Base-by-base conservation (phyloP, 2,797 vertebrate genomes). In the Megalops cyprinoides region DNA sequence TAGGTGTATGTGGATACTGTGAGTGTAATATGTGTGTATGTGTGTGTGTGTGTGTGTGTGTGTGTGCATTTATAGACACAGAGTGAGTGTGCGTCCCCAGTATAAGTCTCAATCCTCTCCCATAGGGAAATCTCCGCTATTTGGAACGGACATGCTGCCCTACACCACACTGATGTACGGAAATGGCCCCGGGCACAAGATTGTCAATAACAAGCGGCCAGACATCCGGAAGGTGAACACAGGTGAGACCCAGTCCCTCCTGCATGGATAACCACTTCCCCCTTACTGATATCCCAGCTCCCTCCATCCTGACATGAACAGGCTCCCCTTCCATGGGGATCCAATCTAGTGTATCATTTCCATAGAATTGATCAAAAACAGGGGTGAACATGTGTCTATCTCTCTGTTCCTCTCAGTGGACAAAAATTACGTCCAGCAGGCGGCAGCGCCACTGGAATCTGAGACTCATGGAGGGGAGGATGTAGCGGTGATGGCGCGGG, bases 401-500 rank as follows among this genome's bases (percentile, higher is more conserved):
- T 25, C 49, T 5, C 58, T 76, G n/a, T 34, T 39, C 77, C 46
- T 81, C 67, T 2, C 82, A 95, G 94, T 88, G 82, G 79, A 84
- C 0, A 90, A 91, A 69, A 87, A 91, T 58, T 96, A 94, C 3
- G 74, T 93, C 42, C 94, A 95, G 86, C 88, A 88, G 79, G 84
- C 94, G 0, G 93, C 91, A 0, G 94, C 85, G 10, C 94, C 94
- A 5, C 77, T 87, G 14, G 74, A 87, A 0, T 84, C 87, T 0
- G 88, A 94, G 87, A 94, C 94, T 3, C 95, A 96, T 53, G 94
- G 94, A 0, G 95, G 95, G 0, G 95, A 96, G 84, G 95, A 96
- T 0, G 94, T 96, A 80, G 91, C 89, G 0, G 89, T 96, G 56
- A 87, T 95, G 0, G 93, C 94, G 12, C 89, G 91, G 0, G 0